phyloP scores from a whole-genome alignment of 1,140 invertebrate genomes.

The Dinoponera quadriceps region DNA sequence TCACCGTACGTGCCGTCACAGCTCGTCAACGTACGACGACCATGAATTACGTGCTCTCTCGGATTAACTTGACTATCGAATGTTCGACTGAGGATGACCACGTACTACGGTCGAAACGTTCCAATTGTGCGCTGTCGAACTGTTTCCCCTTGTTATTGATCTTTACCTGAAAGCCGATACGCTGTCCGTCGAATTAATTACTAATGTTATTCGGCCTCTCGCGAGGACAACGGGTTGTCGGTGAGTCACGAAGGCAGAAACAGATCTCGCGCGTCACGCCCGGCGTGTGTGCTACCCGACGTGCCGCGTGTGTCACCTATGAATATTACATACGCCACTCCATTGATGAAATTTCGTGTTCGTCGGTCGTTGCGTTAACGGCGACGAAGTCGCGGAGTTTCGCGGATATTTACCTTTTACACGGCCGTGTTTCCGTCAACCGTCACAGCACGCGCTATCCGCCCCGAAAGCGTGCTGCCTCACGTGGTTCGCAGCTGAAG shows the following conservation, averaged over 20 bases:
- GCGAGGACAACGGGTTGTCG: too few species aligned
- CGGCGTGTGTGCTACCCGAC: conserved; percentile 7
- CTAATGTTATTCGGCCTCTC: too few species aligned
- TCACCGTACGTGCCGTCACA: too few species aligned
- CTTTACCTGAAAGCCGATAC: too few species aligned
- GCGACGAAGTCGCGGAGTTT: conserved; percentile 35
- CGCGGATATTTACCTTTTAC: conserved; percentile 47
- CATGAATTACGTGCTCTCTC: too few species aligned
- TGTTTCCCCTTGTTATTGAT: too few species aligned
- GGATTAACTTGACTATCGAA: too few species aligned
- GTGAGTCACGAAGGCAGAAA: conserved; percentile 8
- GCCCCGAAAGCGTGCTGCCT: conserved; percentile 11
- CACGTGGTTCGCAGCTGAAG: conserved; percentile 55
- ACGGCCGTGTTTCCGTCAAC: conserved; percentile 20
- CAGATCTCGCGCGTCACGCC: background rate
- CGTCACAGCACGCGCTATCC: conserved; percentile 44
- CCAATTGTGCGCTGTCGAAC: too few species aligned
- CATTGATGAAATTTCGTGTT: conserved; percentile 44
- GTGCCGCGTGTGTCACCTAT: background rate
- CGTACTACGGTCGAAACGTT: too few species aligned
- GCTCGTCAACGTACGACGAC: too few species aligned
- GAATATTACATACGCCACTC: conserved; percentile 44
- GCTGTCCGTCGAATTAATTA: too few species aligned
- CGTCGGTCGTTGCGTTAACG: conserved; percentile 9
- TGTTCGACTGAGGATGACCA: too few species aligned